Base-by-base conservation (phyloP, 2,113 vertebrate species). In the Arothron firmamentum region DNA sequence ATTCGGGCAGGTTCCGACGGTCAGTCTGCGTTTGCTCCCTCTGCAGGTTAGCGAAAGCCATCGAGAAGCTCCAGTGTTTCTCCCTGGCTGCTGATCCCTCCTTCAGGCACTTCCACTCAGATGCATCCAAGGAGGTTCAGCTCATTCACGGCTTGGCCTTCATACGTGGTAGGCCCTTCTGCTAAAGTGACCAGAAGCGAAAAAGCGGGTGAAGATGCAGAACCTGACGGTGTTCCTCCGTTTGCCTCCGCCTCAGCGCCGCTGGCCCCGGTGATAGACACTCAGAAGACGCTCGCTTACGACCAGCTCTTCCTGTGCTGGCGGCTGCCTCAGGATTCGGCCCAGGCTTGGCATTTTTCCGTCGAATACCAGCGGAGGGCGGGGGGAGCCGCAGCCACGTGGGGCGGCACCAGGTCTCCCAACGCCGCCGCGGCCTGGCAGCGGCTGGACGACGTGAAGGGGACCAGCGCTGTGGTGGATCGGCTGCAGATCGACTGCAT, bases 281-380 rank as follows among this genome's bases (percentile, higher is more conserved):
- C 96, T 3, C 96, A 98, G 83, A 94, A 95, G 82, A 99, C 96
- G 15, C 91, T 97, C 41, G 95, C 95, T 54, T 99, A 99, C 1
- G 95, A 99, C 82, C 94, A 99, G 90, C 93, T 98, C 74, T 98
- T 94, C 78, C 79, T 99, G 69, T 96, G 94, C 87, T 99, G 96
- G 96, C 90, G 96, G 45, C 92, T 99, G 60, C 96, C 96, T 18
- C 93, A 94, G 52, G 94, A 97, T 87, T 98, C 96, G 0, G 93
- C 96, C 0, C 92, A 93, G 0, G 95, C 96, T 57, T 97, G 96
- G 96, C 94, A 98, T 82, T 98, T 94, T 86, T 96, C 94, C 0
- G 91, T 99, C 1, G 96, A 98, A 78, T 98, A 90, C 85, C 94
- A 96, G 77, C 92, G 92, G 21, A 93, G 93, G 0, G 92, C 94